These are phyloP conservation scores for Polyommatus iphigenia DNA, from an alignment of 2,888 invertebrate genomes.

Conservation along the genomic window DNA sequence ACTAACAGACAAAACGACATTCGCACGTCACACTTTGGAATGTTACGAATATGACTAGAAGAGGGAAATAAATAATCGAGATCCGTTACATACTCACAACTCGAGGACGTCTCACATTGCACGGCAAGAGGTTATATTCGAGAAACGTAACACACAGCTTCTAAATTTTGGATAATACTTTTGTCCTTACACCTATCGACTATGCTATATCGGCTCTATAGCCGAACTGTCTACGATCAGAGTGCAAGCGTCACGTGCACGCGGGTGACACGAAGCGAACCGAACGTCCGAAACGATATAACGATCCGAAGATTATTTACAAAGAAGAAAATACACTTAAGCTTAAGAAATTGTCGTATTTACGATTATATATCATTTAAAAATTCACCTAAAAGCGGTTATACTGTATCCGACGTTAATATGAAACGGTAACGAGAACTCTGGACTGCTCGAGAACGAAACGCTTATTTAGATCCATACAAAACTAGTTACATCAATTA, in stretches of 20 bases:
- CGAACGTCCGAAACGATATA: constrained; percentile 50
- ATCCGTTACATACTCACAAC: constrained; percentile 49
- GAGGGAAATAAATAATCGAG: constrained; percentile 58
- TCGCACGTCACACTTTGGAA: constrained; percentile 63
- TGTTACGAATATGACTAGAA: constrained; percentile 77
- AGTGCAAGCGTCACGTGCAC: constrained; percentile 60
- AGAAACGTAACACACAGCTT: constrained; percentile 73
- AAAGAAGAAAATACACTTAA: constrained; percentile 64
- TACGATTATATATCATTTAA: constrained; percentile 37
- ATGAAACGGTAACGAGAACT: constrained; percentile 63
- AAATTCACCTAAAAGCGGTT: constrained; percentile 71
- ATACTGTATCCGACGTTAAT: constrained; percentile 62
- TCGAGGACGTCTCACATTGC: constrained; percentile 40
- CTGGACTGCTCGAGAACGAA: constrained; percentile 58
- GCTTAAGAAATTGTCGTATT: constrained; percentile 51
- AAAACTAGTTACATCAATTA: constrained; percentile 68
- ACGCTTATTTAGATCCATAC: constrained; percentile 51
- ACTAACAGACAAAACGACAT: constrained; percentile 47
- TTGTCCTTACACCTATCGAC: constrained; percentile 70
- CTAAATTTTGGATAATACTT: constrained; percentile 78
- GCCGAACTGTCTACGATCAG: constrained; percentile 62
- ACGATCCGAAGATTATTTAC: constrained; percentile 64
- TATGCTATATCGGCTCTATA: constrained; percentile 71
- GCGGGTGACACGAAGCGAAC: constrained; percentile 47
- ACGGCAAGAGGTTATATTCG: constrained; percentile 47